Base-by-base conservation (phyloP, 2,113 vertebrate genomes). In the Forbesichthys agassizii region DNA sequence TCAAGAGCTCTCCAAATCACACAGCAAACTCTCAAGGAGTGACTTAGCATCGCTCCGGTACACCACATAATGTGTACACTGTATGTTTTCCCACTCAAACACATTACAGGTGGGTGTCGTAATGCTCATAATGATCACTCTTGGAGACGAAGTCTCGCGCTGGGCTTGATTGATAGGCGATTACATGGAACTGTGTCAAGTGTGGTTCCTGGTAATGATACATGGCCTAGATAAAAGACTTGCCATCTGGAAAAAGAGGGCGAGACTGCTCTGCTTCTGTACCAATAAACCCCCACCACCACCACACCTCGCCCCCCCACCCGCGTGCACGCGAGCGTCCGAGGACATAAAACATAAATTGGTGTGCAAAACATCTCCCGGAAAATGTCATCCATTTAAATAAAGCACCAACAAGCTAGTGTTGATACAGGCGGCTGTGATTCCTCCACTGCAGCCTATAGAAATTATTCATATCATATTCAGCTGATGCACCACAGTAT, bases 331-430 rank as follows among this genome's bases (percentile, higher is more conserved):
- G 27, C 27, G 2, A 1, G 52, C 80, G 64, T 61, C 9, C 1
- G 72, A 78, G 77, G 71, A 74, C 71, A 79, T 85, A 71, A 86
- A 84, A 72, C 54, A 80, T 74, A 87, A 84, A 90, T 72, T 90
- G 83, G 69, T 64, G 61, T 65, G 75, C 74, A 83, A 74, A 61
- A 88, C 87, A 86, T 88, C 78, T 84, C 63, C 66, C 46, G 54
- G 66, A 76, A 82, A 89, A 84, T 78, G 48, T 85, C 65, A 88
- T 65, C 60, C 70, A 74, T 73, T 76, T 48, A 79, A 69, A 84
- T 80, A 76, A 75, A 75, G 69, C 59, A 54, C 51, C 70, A 78
- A 64, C 71, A 71, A 77, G 74, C 42, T 61, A 52, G 48, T 14
- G 56, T 60, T 74, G 79, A 73, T 64, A 33, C 69, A 78, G 57